Evolutionary conservation across 2,797 vertebrate genomes (phyloP).

Genomic region (Meda fulgida): DNA sequence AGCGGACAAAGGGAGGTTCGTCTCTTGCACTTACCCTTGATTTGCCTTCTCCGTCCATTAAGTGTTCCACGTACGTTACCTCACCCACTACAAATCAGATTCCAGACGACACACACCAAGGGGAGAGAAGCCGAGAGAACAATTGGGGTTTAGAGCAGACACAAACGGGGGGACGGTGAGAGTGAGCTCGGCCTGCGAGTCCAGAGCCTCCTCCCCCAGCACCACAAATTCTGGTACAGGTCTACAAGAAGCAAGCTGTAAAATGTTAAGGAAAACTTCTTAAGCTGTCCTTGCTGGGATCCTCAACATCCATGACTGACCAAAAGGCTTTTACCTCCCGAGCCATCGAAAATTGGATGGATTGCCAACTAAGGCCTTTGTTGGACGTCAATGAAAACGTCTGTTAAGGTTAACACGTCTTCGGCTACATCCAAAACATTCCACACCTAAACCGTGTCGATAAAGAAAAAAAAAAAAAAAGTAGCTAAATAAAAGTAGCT

Average conservation of each 20-base stretch:
- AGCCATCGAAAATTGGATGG: constrained; percentile 66
- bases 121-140: constrained; percentile 99
- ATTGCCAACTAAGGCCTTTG: constrained; percentile 68
- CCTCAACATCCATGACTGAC: constrained; percentile 74
- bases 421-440: constrained; percentile 48
- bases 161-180: constrained; percentile 90
- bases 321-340: constrained; percentile 66
- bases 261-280: constrained; percentile 69
- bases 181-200: constrained; percentile 92
- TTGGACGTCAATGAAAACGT: constrained; percentile 56
- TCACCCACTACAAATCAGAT: constrained; percentile 99
- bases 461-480: constrained; percentile 25
- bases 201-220: constrained; percentile 87
- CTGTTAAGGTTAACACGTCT: constrained; percentile 52
- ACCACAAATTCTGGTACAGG: constrained; percentile 91
- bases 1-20: constrained; percentile 82
- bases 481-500: constrained; percentile 39
- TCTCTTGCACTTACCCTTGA: constrained; percentile 99
- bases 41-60: constrained; percentile 99
- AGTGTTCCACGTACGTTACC: constrained; percentile 99
- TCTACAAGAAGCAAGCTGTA: constrained; percentile 87
- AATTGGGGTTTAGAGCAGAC: constrained; percentile 99
- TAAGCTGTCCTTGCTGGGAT: constrained; percentile 77
- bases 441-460: constrained; percentile 64
- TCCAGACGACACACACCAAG: constrained; percentile 99